A percentile compares a stretch with the other conserved stretches of the same genome.
Evolutionary conservation across 2,113 vertebrate species (phyloP).

Genomic region (Petaurus breviceps): DNA sequence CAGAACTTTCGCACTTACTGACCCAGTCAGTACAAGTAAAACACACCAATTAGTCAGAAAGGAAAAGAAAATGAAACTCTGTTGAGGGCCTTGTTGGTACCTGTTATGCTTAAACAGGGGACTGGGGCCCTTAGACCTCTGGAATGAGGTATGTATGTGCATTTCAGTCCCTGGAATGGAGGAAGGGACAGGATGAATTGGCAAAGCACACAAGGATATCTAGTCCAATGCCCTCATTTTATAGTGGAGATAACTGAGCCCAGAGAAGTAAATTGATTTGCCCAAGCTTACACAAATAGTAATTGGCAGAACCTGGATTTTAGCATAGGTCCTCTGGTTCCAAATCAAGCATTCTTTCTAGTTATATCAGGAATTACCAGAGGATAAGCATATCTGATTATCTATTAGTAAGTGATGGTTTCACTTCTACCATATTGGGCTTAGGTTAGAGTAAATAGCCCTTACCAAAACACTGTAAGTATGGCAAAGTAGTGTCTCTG

Average conservation of each 20-base stretch:
- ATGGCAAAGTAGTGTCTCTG: not conserved
- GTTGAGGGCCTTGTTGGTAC: not conserved
- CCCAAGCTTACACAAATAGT: not conserved
- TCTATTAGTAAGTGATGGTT: not conserved
- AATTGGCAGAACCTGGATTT: not conserved
- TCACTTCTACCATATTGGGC: not conserved
- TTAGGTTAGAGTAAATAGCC: not conserved
- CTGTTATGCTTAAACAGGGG: not conserved
- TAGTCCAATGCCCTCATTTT: not conserved
- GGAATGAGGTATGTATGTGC: not conserved
- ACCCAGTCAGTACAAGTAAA: not conserved
- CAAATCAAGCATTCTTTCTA: not conserved
- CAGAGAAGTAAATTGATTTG: not conserved
- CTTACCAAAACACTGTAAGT: not conserved
- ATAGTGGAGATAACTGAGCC: not conserved
- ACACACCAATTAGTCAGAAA: not conserved
- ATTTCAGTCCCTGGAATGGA: not conserved
- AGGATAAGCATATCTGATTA: not conserved
- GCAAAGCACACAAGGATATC: not conserved
- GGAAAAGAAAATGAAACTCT: not conserved
- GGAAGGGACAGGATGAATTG: not conserved
- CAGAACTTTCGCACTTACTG: not conserved
- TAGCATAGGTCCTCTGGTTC: not conserved
- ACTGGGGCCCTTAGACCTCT: not conserved
- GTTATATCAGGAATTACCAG: not conserved